phyloP scores from a whole-genome alignment of 2,113 vertebrate species.

The Mus musculus region GRCm39 chr6:143791001-143791500 shows the following conservation, averaged over 20 bases:
- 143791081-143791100: constrained; percentile 73
- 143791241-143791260: constrained; percentile 59
- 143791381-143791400: constrained; percentile 6
- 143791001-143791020: constrained; percentile 70
- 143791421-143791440: not conserved
- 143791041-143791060: constrained; percentile 81
- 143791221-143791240: constrained; percentile 54
- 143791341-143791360: constrained; percentile 20
- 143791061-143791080: constrained; percentile 80
- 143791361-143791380: constrained; percentile 18
- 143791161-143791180: constrained; percentile 80
- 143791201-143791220: constrained; percentile 71
- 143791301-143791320: constrained; percentile 43
- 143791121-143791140: constrained; percentile 80
- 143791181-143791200: constrained; percentile 79
- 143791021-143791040: constrained; percentile 75
- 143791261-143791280: constrained; percentile 68
- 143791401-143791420: not conserved
- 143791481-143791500: constrained; percentile 3
- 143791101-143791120: constrained; percentile 79
- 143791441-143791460: constrained; percentile 48
- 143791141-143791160: constrained; percentile 82
- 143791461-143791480: constrained; percentile 39
- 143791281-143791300: constrained; percentile 57
- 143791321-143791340: constrained; percentile 62